Conservation (phyloP, 2,888 invertebrate species). For the Nephrotoma appendiculata region DNA sequence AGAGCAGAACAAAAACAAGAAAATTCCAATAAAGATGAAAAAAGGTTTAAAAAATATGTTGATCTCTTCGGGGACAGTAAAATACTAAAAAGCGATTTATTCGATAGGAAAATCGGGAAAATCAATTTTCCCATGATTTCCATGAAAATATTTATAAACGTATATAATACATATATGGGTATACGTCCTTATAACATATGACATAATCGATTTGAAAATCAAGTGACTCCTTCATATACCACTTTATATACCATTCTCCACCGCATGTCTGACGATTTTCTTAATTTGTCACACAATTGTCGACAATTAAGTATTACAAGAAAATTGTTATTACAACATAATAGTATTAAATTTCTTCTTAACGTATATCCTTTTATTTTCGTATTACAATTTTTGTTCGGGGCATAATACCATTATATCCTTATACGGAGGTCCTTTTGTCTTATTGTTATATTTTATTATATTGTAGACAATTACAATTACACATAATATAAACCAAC, state of each 20-base stretch:
- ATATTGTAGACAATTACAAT: neutral
- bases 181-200: neutral
- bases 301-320: neutral
- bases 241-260: neutral
- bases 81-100: neutral
- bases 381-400: neutral
- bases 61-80: neutral
- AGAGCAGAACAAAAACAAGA: no score
- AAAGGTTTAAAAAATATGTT: no score
- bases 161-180: neutral
- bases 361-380: neutral
- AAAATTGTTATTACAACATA: neutral
- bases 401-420: neutral
- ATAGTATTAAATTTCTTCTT: neutral
- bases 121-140: neutral
- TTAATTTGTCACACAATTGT: neutral
- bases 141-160: neutral
- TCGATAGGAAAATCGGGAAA: neutral
- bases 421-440: neutral
- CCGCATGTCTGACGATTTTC: neutral
- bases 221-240: neutral
- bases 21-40: no score
- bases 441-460: neutral
- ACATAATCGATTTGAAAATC: neutral
- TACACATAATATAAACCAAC: neutral